Conservation (phyloP, 1,140 invertebrate genomes). For the Brachionus calyciflorus region DNA sequence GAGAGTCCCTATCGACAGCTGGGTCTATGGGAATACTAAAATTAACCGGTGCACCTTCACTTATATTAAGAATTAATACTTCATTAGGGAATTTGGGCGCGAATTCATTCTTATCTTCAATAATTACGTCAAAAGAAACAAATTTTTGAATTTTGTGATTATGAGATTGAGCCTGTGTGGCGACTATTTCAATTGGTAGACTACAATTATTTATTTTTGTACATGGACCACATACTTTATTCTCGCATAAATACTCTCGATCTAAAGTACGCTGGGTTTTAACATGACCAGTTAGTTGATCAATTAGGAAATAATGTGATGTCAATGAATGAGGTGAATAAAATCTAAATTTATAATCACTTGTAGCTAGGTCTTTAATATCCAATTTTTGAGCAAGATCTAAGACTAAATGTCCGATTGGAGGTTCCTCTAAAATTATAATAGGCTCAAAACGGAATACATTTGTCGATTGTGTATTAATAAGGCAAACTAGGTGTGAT, state of each 20-base stretch:
- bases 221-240: slow-evolving; percentile 36
- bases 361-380: slow-evolving; percentile 33
- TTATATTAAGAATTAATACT: slow-evolving; percentile 14
- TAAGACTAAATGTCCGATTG: slow-evolving; percentile 17
- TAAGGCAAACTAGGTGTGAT: neutral
- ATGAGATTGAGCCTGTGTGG: neutral
- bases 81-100: slow-evolving; percentile 38
- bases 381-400: slow-evolving; percentile 30
- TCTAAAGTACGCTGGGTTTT: slow-evolving; percentile 37
- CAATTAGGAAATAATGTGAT: slow-evolving; percentile 38
- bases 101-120: slow-evolving; percentile 45
- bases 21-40: slow-evolving; percentile 27
- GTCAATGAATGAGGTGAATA: slow-evolving; percentile 42
- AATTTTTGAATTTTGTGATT: slow-evolving; percentile 30
- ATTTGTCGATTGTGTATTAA: neutral
- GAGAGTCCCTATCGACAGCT: slow-evolving; percentile 33
- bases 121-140: slow-evolving; percentile 44
- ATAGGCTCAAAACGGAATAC: slow-evolving; percentile 41
- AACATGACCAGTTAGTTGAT: slow-evolving; percentile 40
- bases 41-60: slow-evolving; percentile 25
- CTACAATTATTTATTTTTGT: slow-evolving; percentile 35
- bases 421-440: slow-evolving; percentile 15
- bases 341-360: slow-evolving; percentile 45
- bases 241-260: slow-evolving; percentile 41
- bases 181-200: slow-evolving; percentile 40